Conservation (phyloP, 2,888 invertebrate genomes). For the Odontocerum albicorne region DNA sequence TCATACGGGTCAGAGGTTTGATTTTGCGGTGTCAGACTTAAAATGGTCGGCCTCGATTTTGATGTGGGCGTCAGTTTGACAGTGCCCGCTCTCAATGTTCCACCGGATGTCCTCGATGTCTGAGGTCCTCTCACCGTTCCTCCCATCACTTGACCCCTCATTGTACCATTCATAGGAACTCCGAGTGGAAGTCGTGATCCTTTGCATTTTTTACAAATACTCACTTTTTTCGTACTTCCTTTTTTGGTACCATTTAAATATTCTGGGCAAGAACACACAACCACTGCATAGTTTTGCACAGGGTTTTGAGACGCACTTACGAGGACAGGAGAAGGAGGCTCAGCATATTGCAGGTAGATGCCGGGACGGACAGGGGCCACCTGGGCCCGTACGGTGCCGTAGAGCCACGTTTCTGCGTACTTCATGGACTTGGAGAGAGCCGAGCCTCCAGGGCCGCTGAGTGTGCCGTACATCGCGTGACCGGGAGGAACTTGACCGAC, state of each 20-base stretch:
- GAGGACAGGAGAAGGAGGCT: conserved; percentile 52
- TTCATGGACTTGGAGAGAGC: conserved; percentile 83
- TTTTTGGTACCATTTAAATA: conserved; percentile 77
- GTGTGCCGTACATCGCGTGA: conserved; percentile 55
- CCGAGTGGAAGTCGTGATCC: conserved; percentile 75
- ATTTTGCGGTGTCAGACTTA: conserved; percentile 57
- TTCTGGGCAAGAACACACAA: conserved; percentile 80
- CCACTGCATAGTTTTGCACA: conserved; percentile 68
- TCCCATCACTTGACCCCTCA: conserved; percentile 52
- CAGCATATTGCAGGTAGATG: conserved; percentile 55
- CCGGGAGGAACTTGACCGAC: conserved; percentile 49
- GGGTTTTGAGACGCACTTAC: conserved; percentile 58
- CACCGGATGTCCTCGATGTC: conserved; percentile 38
- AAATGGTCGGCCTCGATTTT: conserved; percentile 65
- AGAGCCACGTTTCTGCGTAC: conserved; percentile 84
- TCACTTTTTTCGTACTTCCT: conserved; percentile 71
- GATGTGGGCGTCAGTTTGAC: conserved; percentile 61
- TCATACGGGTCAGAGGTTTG: conserved; percentile 74
- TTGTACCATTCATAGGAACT: conserved; percentile 68
- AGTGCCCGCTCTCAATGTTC: conserved; percentile 61
- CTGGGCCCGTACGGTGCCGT: conserved; percentile 71
- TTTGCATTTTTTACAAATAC: conserved; percentile 81
- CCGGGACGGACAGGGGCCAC: conserved; percentile 53
- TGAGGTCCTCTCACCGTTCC: conserved; percentile 40
- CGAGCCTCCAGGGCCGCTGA: conserved; percentile 64